A percentile compares a stretch with the other conserved stretches of the same genome.
Evolutionary conservation across 2,113 vertebrate genomes (phyloP).

Genomic region (Nycticryphes semicollaris): DNA sequence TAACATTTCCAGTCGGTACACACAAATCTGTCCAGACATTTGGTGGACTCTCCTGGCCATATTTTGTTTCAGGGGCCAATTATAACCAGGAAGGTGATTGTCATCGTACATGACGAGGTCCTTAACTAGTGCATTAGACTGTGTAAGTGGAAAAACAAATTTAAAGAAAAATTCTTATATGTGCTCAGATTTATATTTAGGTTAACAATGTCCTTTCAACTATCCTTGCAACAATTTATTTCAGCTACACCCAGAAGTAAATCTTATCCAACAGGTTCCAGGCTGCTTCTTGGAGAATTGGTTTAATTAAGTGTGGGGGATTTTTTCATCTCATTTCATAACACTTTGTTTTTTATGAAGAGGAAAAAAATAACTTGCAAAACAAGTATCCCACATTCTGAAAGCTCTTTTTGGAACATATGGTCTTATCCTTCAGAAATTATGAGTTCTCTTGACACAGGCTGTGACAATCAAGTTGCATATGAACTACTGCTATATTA

Average conservation of each 20-base stretch:
- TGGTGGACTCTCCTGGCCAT: not conserved
- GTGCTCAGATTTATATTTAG: not conserved
- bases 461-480: conserved; percentile 67
- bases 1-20: not conserved
- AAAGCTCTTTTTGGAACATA: conserved; percentile 64
- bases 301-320: conserved; percentile 12
- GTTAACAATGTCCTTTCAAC: not conserved
- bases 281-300: not conserved
- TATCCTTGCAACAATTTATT: not conserved
- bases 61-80: not conserved
- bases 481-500: conserved; percentile 64
- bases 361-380: conserved; percentile 31
- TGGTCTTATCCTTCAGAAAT: conserved; percentile 66
- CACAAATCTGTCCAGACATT: conserved; percentile 27
- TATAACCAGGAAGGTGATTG: not conserved
- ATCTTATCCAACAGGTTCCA: not conserved
- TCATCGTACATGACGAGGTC: not conserved
- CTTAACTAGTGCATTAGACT: not conserved
- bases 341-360: not conserved
- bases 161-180: not conserved
- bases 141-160: not conserved
- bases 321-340: not conserved
- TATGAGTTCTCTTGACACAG: conserved; percentile 65
- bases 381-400: conserved; percentile 58
- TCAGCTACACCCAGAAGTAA: not conserved